Base-by-base conservation (phyloP, 2,113 vertebrate genomes). In the Lagopus muta region DNA sequence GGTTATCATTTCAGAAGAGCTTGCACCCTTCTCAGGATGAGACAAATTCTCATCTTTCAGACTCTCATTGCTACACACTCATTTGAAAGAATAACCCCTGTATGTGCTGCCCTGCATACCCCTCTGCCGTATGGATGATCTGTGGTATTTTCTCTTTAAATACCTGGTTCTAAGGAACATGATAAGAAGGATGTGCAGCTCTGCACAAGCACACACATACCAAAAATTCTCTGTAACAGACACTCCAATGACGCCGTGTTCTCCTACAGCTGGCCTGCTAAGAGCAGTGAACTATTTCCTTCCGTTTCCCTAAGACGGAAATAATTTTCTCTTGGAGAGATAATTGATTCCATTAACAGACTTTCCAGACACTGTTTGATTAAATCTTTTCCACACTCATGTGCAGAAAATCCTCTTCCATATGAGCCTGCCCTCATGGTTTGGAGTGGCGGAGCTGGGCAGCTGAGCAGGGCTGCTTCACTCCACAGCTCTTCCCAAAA, bases 101-200 rank as follows among this genome's bases (percentile, higher is more conserved):
- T 78, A 40, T n/a, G 18, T 15, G n/a, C 78, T 60, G 91, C 62
- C 87, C 87, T 87, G 61, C 70, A 64, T 55, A 60, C 40, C 87
- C 60, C 48, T 6, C n/a, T 21, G 18, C n/a, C 42, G 60, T 16
- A 32, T 15, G 55, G 86, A n/a, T 66, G 57, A 60, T 54, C 73
- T 20, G 6, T 43, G 61, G 0, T 32, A 55, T 70, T 91, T 94
- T 78, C 73, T 36, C 45, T 71, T 89, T 60, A 47, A 87, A 64
- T 40, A 11, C 25, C 45, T 69, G 2, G 7, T 45, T 84, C 75
- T 89, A 90, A 84, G 50, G 32, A 91, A 42, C 7, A 4, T 45
- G 86, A 82, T 22, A 43, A 76, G 75, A 69, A 76, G 64, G 54
- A 72, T 52, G 54, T 61, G 72, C 55, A 45, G 69, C 32, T 82